Base-by-base conservation (phyloP, 2,888 invertebrate species). In the Drosophila longiperda region DNA sequence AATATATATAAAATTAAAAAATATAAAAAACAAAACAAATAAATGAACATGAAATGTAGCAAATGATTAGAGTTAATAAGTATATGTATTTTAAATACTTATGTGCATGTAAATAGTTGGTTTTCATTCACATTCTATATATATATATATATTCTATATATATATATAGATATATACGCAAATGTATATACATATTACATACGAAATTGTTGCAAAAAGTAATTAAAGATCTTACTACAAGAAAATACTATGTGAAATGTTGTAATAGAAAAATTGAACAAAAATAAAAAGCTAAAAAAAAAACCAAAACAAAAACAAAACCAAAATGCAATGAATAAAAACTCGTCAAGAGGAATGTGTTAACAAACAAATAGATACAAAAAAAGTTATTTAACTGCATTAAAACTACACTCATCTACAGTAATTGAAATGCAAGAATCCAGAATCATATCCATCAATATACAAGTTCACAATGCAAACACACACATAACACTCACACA, bases 301-400 rank as follows among this genome's bases (percentile, higher is more conserved):
- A 64, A 60, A 69, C 57, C 23, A 17, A n/a, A 55, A 55, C 59
- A 49, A 63, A 72, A 73, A 60, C 59, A 72, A 68, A 75, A 78
- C 75, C 74, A 57, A 83, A 81, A 86, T 80, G 76, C 83, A 85
- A 79, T 82, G 79, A 83, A 80, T 80, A 77, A 78, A 89, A 89
- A 88, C 91, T 90, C 91, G 91, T 91, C 91, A 91, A 90, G 90
- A 89, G 90, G 82, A 90, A 90, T 90, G 91, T 90, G 91, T 91
- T 91, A 90, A 87, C 79, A 87, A 82, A 78, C 62, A 66, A 75
- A 59, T 65, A 78, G 86, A 82, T 73, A 72, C 68, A 73, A 69
- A 73, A 73, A 29, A 73, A 33, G 65, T 74, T 83, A 84, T 81
- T 75, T 72, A 82, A 76, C 54, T 69, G 69, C 72, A 80, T 70